Evolutionary conservation across 2,888 invertebrate species (phyloP).

Genomic region (Pterobdella sp.): DNA sequence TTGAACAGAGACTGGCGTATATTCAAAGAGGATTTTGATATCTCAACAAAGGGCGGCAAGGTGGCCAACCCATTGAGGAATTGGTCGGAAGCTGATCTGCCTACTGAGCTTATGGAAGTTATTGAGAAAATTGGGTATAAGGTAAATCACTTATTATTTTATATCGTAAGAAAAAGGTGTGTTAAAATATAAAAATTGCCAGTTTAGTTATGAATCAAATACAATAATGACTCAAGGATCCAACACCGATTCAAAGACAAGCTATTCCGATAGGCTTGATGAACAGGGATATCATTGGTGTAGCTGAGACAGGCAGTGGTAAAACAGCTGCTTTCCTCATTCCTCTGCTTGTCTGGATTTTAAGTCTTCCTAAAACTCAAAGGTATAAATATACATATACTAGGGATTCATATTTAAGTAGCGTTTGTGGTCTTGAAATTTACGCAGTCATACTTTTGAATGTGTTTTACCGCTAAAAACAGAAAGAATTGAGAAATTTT

Average conservation of each 20-base stretch:
- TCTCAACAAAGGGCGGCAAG: constrained; percentile 90
- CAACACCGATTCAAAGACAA: constrained; percentile 96
- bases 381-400: too few relatives aligned
- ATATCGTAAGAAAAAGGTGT: not conserved
- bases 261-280: constrained; percentile 90
- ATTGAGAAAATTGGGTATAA: constrained; percentile 89
- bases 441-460: too few relatives aligned
- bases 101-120: constrained; percentile 80
- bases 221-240: constrained; percentile 60
- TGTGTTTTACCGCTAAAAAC: too few relatives aligned
- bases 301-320: constrained; percentile 97
- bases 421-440: too few relatives aligned
- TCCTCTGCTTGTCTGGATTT: constrained; percentile 93
- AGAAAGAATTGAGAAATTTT: too few relatives aligned
- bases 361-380: constrained; percentile 89
- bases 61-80: constrained; percentile 90
- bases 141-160: constrained; percentile 38
- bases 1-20: constrained; percentile 88
- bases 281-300: constrained; percentile 82
- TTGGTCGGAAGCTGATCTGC: constrained; percentile 85
- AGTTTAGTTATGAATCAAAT: too few relatives aligned
- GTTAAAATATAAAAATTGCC: not conserved
- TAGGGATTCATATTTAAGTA: too few relatives aligned
- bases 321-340: constrained; percentile 97
- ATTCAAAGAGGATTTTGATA: constrained; percentile 97